Base-by-base conservation (phyloP, 2,888 invertebrate genomes). In the Panopea generosa region DNA sequence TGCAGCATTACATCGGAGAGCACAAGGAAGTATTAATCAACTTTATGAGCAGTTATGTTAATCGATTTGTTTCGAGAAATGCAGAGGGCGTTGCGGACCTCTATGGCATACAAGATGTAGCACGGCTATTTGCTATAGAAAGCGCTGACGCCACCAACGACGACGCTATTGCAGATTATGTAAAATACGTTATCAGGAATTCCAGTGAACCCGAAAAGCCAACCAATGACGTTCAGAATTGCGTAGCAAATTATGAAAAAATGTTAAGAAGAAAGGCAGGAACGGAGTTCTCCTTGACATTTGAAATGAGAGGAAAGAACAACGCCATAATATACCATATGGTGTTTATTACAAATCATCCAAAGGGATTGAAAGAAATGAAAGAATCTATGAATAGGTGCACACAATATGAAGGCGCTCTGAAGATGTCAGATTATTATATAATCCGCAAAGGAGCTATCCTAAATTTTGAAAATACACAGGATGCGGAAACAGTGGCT, bases 41-140 rank as follows among this genome's bases (percentile, higher is more conserved):
- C 57, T 67, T 67, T 29, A 67, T 67, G 67, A 67, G 67, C 29
- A 67, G 67, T 38, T 57, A 24, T 24, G 45, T 45, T 6, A 45
- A 45, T 20, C 6, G 45, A 20, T 45, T 45, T 45, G 45, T 45
- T 45, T 45, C 45, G 16, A 43, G n/a, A 27, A 18, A 18, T 22
- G n/a, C 56, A 16, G 45, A 38, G 9, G 47, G n/a, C 22, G 66
- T 57, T 3, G 22, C 16, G 22, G n/a, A 57, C 18, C 47, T 66
- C 16, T 66, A 47, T 38, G 66, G 50, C 0, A 47, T 66, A 18
- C 24, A 24, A 52, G 26, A 52, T 9, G 43, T 53, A 1, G 29
- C 27, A 52, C n/a, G n/a, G n/a, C n/a, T n/a, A n/a, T n/a, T n/a
- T n/a, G 29, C n/a, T n/a, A 1, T 18, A 1, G 65, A 65, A 33